phyloP scores from a whole-genome alignment of 2,113 vertebrate genomes.

The Psephotus haematonotus region DNA sequence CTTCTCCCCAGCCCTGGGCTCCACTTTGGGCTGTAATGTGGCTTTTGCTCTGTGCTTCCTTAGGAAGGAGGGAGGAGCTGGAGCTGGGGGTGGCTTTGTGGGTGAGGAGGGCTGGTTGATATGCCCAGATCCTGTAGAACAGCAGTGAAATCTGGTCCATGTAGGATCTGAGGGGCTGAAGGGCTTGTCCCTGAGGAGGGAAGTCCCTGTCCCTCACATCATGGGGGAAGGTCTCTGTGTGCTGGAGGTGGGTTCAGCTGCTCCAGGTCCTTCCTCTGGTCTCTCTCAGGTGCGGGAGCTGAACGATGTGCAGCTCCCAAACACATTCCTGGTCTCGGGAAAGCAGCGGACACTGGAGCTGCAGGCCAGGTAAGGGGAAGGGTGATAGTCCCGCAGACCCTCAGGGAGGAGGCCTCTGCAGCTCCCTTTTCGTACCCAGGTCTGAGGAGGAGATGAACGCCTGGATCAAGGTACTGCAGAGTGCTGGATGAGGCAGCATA shows the following conservation, averaged over 20 bases:
- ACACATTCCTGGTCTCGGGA: slow-evolving; percentile 78
- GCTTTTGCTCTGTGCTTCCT: not conserved
- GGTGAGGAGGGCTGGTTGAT: not conserved
- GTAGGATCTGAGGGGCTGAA: not conserved
- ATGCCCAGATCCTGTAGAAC: not conserved
- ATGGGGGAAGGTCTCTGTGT: not conserved
- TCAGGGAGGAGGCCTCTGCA: not conserved
- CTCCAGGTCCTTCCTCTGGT: not conserved
- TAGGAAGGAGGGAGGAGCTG: not conserved
- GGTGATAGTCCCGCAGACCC: not conserved
- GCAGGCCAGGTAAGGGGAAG: slow-evolving; percentile 68
- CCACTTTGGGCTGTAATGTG: not conserved
- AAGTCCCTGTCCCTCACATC: not conserved
- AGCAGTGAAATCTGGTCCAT: not conserved
- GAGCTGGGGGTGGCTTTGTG: not conserved
- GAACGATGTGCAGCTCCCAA: slow-evolving; percentile 60
- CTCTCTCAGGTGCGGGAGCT: slow-evolving; percentile 71
- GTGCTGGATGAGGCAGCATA: not conserved
- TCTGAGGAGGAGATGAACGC: slow-evolving; percentile 73
- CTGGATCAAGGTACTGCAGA: slow-evolving; percentile 73
- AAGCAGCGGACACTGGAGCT: slow-evolving; percentile 75
- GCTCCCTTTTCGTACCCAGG: slow-evolving; percentile 45
- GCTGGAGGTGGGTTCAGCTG: not conserved
- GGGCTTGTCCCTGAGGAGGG: not conserved
- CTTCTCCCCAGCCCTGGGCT: not conserved